Evolutionary conservation across 64 coral and sea anemone species (phyloP), one percentile per base, ranked within the genome.

Genomic region (Pocillopora verrucosa): DNA sequence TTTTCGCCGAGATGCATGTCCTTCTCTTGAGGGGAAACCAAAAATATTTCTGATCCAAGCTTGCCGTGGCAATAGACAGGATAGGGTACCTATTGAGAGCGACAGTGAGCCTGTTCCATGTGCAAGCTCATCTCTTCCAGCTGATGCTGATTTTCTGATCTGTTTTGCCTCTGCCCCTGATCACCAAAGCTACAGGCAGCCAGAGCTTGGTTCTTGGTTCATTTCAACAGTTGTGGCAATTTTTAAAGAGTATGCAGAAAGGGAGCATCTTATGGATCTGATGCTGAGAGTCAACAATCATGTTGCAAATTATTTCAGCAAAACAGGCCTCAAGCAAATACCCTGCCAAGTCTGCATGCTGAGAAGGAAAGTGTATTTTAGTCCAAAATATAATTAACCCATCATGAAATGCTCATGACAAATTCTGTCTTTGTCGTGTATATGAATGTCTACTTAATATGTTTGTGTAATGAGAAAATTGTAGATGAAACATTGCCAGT

Each of bases 11-110:
- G 74, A 68, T 61, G 75, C 75, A 22, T 94, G 93, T 24, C 89
- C 93, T 14, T 83, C 93, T 0, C 75, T 94, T 10, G 67, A 76
- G 58, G 88, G 81, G 30, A 94, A 94, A 89, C 93, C 93, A 10
- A 94, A 94, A 37, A 56, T 94, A 73, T 94, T 94, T 34, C 65
- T 94, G 16, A 87, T 94, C 22, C 93, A 94, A 72, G 93, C 93
- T 68, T 94, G 93, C 34, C 65, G 93, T 24, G 93, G 93, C 13
- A 75, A 57, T 25, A 58, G 68, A 57, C 57, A 90, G 82, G 93
- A 94, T 76, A 25, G 65, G 12, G 77, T 74, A 5, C 26, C 93
- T 16, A 41, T 68, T 58, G 89, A 94, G 37, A 94, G 93, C 16
- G 93, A 94, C 25, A 94, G 89, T 69, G 93, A 91, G 13, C 93